Evolutionary conservation across 2,797 vertebrate genomes (phyloP).

Genomic region (Aulostomus chinensis): DNA sequence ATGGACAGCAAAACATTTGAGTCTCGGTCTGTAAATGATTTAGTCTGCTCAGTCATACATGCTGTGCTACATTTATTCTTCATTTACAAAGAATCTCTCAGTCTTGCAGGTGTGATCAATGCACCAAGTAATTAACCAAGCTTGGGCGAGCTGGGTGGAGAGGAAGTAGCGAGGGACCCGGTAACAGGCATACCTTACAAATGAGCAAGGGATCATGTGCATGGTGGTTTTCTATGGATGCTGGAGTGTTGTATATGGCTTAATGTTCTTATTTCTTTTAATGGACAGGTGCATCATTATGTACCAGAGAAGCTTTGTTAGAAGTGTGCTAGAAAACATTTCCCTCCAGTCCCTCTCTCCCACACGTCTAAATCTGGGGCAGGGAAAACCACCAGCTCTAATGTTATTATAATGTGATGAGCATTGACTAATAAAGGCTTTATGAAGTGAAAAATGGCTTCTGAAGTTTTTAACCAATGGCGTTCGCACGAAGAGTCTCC

Average conservation of each 20-base stretch:
- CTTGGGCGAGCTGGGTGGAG: no score
- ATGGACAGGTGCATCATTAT: no score
- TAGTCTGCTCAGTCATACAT: slow-evolving; percentile 12
- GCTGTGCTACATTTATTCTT: slow-evolving; percentile 28
- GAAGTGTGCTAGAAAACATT: no score
- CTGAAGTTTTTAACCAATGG: slow-evolving; percentile 19
- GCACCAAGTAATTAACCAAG: no score
- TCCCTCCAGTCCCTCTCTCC: slow-evolving; percentile 46
- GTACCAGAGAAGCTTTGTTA: no score
- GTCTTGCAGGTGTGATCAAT: no score
- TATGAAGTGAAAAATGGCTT: slow-evolving; percentile 47
- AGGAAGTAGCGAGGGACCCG: no score
- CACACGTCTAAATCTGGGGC: slow-evolving; percentile 50
- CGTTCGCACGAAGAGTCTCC: slow-evolving; percentile 16
- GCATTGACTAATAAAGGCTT: slow-evolving; percentile 50
- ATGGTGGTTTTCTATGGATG: no score
- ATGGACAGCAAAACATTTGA: slow-evolving; percentile 12
- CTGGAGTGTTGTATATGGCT: no score
- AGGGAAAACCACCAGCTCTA: slow-evolving; percentile 46
- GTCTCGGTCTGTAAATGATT: slow-evolving; percentile 9
- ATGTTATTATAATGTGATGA: slow-evolving; percentile 61
- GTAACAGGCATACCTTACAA: no score
- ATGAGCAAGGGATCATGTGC: no score
- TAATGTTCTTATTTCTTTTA: no score
- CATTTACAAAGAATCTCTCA: slow-evolving; percentile 16